Base-by-base conservation (phyloP, 2,888 invertebrate genomes). In the Polyommatus iphigenia region DNA sequence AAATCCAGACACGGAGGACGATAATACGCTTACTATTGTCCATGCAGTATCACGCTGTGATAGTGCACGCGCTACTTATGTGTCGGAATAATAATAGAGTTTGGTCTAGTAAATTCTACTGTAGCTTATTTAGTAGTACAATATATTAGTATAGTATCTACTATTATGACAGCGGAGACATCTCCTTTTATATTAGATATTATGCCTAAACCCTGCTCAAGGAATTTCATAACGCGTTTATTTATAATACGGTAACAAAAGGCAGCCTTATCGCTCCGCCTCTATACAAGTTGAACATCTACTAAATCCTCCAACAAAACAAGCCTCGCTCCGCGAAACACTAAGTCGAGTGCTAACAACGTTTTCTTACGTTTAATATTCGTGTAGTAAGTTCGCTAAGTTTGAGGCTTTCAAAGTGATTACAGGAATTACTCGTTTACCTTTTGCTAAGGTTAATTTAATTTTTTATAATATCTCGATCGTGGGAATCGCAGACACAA, bases 201-300 rank as follows among this genome's bases (percentile, higher is more conserved):
- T 54, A 4, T 54, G 15, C 18, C 67, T 67, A 32, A 18, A 1
- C 13, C 29, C 13, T 5, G 67, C 67, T 67, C 29, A 67, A 67
- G 15, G 67, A 67, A 67, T 67, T 67, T 67, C 29, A 67, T 67
- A 67, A 67, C 29, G 29, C 67, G 5, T 67, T 67, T 67, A 24
- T 67, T 67, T 67, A 62, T 62, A 29, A 67, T 13, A 15, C 67
- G 29, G 67, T 32, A 67, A 67, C 67, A 67, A 67, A 67, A 67
- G 29, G 29, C 29, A 67, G 67, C 32, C 67, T 67, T 67, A 67
- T 67, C 62, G 62, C 67, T 29, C 29, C 29, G 67, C 29, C 62
- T 24, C 62, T 67, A 67, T 67, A 67, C 67, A 32, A 32, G 15
- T 29, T 67, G 67, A 67, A 67, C 67, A 67, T 67, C 67, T 29